Base-by-base conservation (phyloP, 2,888 invertebrate species). In the Diachrysia chrysitis region DNA sequence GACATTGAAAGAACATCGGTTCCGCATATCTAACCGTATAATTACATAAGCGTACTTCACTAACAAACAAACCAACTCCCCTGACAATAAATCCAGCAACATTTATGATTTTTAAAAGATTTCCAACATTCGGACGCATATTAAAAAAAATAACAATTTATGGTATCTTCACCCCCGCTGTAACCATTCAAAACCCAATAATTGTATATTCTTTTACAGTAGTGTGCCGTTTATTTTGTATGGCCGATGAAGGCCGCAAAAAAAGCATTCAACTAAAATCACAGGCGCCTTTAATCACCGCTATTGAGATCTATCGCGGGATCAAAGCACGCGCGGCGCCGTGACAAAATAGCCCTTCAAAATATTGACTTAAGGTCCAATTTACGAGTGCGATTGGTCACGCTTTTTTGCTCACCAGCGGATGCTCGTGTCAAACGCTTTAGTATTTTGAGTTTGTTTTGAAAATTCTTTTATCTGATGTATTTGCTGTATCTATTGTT, bases 341-440 rank as follows among this genome's bases (percentile, higher is more conserved):
- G 92, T 89, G 84, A 88, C 90, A 92, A 94, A 94, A 87, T 89
- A 64, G 69, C 85, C 90, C 84, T 84, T 94, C 92, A 89, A 87
- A 92, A 92, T 92, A 91, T 93, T 92, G 84, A 79, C 79, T 71
- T 92, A 95, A 88, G 88, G 94, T 92, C 80, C 84, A 92, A 83
- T 90, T 93, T 93, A 66, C 85, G 71, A 85, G 80, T 83, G 74
- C 83, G 81, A 90, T 92, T 90, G 78, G 92, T 88, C 89, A 90
- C 89, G 89, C 87, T 94, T 94, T 94, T 94, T 95, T 94, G 92
- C 90, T 83, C 82, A 82, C 87, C 85, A 94, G 93, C 95, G 95
- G 95, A 95, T 95, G 95, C 95, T 94, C 95, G 94, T 94, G 95
- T 95, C 95, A 95, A 95, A 93, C 94, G 95, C 94, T 94, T 95